These are phyloP conservation scores for Trinorchestia longiramus DNA, from an alignment of 1,140 invertebrate species.

Conservation along the genomic window DNA sequence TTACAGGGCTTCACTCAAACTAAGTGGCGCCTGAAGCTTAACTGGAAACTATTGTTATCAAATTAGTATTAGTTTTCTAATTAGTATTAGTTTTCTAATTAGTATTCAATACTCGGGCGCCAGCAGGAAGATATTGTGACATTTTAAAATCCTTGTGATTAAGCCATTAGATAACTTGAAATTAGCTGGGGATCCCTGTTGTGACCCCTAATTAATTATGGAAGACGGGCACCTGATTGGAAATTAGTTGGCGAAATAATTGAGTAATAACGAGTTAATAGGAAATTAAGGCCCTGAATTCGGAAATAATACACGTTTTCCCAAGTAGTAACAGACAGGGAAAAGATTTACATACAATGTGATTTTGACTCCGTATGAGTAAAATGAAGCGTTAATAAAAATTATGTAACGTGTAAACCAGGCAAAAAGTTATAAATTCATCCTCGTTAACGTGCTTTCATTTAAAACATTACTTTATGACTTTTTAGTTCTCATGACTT, in stretches of 20 bases:
- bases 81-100: neutral
- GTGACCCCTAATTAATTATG: neutral
- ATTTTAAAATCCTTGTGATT: neutral
- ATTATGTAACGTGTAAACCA: no score
- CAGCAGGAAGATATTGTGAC: neutral
- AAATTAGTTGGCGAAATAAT: neutral
- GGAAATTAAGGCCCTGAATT: neutral
- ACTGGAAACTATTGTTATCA: neutral
- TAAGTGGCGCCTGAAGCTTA: neutral
- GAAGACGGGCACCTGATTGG: neutral
- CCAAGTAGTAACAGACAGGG: neutral
- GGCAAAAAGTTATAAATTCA: no score
- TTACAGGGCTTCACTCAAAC: neutral
- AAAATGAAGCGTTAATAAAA: neutral
- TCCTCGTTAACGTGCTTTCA: no score
- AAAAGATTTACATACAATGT: neutral
- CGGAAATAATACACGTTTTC: neutral
- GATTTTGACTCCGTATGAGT: neutral
- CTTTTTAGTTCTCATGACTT: no score
- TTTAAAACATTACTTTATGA: no score
- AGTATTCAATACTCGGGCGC: neutral
- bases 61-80: neutral
- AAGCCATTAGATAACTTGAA: neutral
- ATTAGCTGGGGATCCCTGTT: neutral
- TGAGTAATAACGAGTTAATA: neutral